phyloP scores from a whole-genome alignment of 2,797 vertebrate genomes.

The Philypnodon macrostomus region DNA sequence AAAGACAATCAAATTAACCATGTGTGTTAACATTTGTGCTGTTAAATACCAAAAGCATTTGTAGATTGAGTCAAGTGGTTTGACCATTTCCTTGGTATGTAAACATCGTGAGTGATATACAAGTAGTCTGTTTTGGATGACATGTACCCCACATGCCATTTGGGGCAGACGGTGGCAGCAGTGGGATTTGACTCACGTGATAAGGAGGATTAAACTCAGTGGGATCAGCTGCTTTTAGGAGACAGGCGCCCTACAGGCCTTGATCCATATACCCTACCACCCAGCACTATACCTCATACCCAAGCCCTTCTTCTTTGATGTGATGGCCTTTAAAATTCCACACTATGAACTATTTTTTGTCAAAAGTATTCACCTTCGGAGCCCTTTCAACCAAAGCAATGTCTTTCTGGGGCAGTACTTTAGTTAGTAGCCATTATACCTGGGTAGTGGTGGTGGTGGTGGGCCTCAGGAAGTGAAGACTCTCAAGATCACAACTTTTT shows the following conservation, averaged over 20 bases:
- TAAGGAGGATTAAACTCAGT: slow-evolving; percentile 71
- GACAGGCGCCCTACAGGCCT: slow-evolving; percentile 57
- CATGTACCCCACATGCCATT: too few relatives aligned
- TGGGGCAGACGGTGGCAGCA: slow-evolving; percentile 54
- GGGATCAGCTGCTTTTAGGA: slow-evolving; percentile 66
- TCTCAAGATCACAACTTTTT: slow-evolving; percentile 42
- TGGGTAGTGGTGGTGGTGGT: slow-evolving; percentile 42
- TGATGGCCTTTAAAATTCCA: slow-evolving; percentile 56
- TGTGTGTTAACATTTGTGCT: too few relatives aligned
- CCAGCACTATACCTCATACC: slow-evolving; percentile 19
- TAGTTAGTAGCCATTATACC: too few relatives aligned
- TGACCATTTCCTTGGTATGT: too few relatives aligned
- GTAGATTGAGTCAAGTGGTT: too few relatives aligned
- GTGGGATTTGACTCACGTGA: slow-evolving; percentile 70
- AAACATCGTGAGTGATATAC: too few relatives aligned
- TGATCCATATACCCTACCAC: slow-evolving; percentile 55
- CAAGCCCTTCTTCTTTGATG: slow-evolving; percentile 37
- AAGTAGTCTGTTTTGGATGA: too few relatives aligned
- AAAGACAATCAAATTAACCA: too few relatives aligned
- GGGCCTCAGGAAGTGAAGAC: slow-evolving; percentile 33
- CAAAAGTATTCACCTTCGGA: slow-evolving; percentile 52
- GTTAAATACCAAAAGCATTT: too few relatives aligned
- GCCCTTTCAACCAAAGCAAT: slow-evolving; percentile 39
- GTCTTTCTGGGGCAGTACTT: slow-evolving; percentile 33
- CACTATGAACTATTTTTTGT: slow-evolving; percentile 59